These are phyloP conservation scores for Neopipo cinnamomea DNA, from an alignment of 2,113 vertebrate genomes.

Conservation along the genomic window DNA sequence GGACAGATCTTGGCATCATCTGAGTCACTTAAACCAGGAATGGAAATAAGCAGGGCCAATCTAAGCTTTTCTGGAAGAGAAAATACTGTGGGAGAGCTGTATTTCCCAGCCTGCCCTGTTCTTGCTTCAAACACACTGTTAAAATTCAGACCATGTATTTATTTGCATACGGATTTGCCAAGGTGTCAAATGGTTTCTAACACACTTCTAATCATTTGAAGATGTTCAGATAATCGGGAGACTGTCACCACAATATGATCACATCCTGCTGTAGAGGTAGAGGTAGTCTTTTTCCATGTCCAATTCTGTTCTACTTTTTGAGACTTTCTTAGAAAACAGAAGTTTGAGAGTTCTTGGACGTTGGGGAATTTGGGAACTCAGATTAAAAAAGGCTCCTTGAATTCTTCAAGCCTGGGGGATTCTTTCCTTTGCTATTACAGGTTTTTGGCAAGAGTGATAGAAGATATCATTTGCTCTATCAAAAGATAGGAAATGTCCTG, in stretches of 20 bases:
- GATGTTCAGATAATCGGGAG: background rate
- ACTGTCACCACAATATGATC: fast-evolving
- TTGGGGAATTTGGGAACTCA: background rate
- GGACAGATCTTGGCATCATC: background rate
- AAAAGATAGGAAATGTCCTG: background rate
- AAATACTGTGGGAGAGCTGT: background rate
- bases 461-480: background rate
- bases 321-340: background rate
- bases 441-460: background rate
- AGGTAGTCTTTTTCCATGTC: background rate
- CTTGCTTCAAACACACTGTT: background rate
- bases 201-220: background rate
- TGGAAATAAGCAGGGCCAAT: background rate
- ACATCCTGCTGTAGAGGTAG: background rate
- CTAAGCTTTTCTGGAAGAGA: background rate
- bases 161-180: background rate
- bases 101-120: background rate
- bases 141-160: background rate
- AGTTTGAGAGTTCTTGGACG: background rate
- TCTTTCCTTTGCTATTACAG: background rate
- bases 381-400: background rate
- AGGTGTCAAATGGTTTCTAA: background rate
- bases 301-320: background rate
- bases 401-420: background rate
- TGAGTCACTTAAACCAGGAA: background rate